Percentiles rank a stretch among this genome's conserved stretches.
phyloP scores from a whole-genome alignment of 2,888 invertebrate genomes.

The Bembecia ichneumoniformis region DNA sequence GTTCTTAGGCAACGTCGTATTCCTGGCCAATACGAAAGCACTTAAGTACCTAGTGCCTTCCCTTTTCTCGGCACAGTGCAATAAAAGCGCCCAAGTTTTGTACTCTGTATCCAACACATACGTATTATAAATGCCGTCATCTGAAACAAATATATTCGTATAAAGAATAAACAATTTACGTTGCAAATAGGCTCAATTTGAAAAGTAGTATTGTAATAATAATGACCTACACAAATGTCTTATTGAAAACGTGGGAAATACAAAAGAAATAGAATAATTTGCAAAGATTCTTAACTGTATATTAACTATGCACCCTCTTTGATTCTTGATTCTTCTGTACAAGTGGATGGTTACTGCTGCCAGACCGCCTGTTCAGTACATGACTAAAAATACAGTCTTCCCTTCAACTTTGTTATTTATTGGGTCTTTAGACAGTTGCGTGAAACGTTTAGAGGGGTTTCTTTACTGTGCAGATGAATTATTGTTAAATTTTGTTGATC shows the following conservation, averaged over 20 bases:
- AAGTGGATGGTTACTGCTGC: too few species aligned
- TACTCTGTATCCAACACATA: conserved; percentile 90
- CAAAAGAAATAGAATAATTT: too few species aligned
- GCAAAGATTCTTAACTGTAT: too few species aligned
- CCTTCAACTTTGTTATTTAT: too few species aligned
- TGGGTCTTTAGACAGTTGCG: too few species aligned
- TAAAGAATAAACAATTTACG: background rate
- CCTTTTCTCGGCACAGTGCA: conserved; percentile 90
- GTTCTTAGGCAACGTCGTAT: conserved; percentile 70
- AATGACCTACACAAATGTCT: conserved; percentile 10
- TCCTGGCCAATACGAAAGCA: conserved; percentile 83
- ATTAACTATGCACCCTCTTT: too few species aligned
- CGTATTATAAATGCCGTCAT: conserved; percentile 90
- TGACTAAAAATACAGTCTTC: too few species aligned
- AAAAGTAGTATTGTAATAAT: background rate
- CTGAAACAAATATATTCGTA: conserved; percentile 52
- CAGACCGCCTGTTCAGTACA: too few species aligned
- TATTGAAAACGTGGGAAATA: conserved; percentile 3
- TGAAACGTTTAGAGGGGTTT: too few species aligned
- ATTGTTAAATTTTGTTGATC: too few species aligned
- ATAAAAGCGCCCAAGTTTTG: conserved; percentile 83
- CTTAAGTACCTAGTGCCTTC: conserved; percentile 83
- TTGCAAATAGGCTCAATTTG: background rate
- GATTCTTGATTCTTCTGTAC: too few species aligned
- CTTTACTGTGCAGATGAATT: too few species aligned